Conservation (phyloP, 2,113 vertebrate species). For the Brachypodius melanocephalos region DNA sequence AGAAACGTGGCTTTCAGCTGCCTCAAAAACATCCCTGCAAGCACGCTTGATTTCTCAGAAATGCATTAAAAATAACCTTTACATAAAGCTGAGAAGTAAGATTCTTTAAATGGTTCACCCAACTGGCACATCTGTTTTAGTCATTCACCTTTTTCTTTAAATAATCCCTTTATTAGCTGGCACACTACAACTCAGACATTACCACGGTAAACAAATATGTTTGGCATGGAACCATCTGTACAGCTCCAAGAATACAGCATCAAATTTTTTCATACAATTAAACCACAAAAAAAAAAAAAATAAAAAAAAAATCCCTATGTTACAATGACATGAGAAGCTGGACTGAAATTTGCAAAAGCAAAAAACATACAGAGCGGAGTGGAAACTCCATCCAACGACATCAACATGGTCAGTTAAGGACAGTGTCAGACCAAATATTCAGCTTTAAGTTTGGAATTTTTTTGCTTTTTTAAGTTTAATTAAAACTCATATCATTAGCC, state of each 20-base stretch:
- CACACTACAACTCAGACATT: constrained; percentile 70
- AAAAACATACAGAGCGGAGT: neutral
- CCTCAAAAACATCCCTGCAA: constrained; percentile 31
- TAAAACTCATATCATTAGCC: neutral
- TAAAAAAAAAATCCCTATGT: neutral
- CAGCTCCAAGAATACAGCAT: constrained; percentile 59
- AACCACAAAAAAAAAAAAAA: neutral
- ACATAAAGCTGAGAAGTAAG: constrained; percentile 42
- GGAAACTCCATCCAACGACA: neutral
- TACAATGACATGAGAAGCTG: constrained; percentile 15
- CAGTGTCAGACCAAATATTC: neutral
- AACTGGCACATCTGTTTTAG: constrained; percentile 70
- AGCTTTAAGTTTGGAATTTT: neutral
- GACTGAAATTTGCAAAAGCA: neutral
- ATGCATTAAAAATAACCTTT: constrained; percentile 59
- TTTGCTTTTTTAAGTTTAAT: neutral
- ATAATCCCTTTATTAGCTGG: constrained; percentile 74
- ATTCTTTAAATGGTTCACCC: constrained; percentile 59
- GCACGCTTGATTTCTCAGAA: constrained; percentile 30
- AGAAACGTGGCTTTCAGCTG: neutral
- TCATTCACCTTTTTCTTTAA: constrained; percentile 73
- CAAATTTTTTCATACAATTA: constrained; percentile 41
- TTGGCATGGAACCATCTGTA: constrained; percentile 56
- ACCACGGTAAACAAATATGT: constrained; percentile 75
- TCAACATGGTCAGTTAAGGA: neutral